These are phyloP conservation scores for Dusona sp. DNA, from an alignment of 2,888 invertebrate species.

Conservation along the genomic window DNA sequence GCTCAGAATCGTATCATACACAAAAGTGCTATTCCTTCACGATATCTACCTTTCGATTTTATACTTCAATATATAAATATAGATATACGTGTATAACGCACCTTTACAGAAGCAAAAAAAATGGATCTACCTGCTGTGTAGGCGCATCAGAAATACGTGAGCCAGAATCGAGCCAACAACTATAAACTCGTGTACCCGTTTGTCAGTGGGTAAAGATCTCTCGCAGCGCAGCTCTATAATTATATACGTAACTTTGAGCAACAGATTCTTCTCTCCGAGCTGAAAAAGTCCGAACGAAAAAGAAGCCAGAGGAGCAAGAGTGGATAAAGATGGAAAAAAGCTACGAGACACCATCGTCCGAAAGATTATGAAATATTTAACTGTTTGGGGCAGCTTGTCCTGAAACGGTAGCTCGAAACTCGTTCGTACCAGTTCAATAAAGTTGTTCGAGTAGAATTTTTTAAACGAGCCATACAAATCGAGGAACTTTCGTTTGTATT, in stretches of 20 bases:
- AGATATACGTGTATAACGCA: slow-evolving; percentile 2
- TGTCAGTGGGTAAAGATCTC: slow-evolving; percentile 28
- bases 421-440: not conserved
- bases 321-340: slow-evolving; percentile 24
- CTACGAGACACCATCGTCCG: slow-evolving; percentile 2
- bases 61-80: slow-evolving; percentile 9
- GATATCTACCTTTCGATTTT: slow-evolving; percentile 10
- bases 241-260: slow-evolving; percentile 61
- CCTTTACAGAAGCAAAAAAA: slow-evolving; percentile 39
- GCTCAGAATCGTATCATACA: slow-evolving; percentile 41
- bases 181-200: not conserved
- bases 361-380: slow-evolving; percentile 53
- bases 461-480: not conserved
- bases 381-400: not conserved
- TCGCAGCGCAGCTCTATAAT: slow-evolving; percentile 59
- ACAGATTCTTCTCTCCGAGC: slow-evolving; percentile 57
- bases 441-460: not conserved
- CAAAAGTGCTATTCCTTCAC: not conserved
- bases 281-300: slow-evolving; percentile 5
- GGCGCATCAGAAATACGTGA: slow-evolving; percentile 45
- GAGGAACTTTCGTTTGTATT: not conserved
- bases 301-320: not conserved
- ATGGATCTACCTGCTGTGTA: slow-evolving; percentile 50
- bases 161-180: slow-evolving; percentile 20
- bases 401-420: slow-evolving; percentile 17